Percentiles rank a stretch among this genome's conserved stretches.
Evolutionary conservation across 1,140 invertebrate species (phyloP).

Genomic region (Sweltsa coloradensis): DNA sequence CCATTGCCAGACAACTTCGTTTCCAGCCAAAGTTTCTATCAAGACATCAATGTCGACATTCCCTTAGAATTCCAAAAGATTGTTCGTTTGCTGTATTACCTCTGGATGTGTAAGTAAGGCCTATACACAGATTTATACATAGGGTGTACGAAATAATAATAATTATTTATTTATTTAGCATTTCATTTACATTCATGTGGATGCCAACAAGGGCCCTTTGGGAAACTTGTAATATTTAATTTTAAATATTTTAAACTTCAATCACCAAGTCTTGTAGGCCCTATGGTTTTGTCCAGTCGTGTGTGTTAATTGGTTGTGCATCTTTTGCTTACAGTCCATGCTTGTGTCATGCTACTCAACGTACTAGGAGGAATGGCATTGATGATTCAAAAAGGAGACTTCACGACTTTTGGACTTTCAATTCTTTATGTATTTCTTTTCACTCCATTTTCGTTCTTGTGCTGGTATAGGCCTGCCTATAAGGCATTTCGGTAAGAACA

Average conservation of each 20-base stretch:
- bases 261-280: no score
- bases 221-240: no score
- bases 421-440: constrained; percentile 85
- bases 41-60: constrained; percentile 99
- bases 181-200: no score
- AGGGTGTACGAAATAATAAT: no score
- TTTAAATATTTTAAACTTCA: no score
- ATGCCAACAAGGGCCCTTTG: no score
- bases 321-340: constrained; percentile 74
- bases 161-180: no score
- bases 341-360: constrained; percentile 72
- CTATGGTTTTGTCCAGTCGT: no score
- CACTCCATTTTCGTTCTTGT: constrained; percentile 93
- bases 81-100: constrained; percentile 86
- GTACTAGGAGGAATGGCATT: constrained; percentile 68
- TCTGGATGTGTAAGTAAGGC: constrained; percentile 98
- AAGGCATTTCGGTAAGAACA: constrained; percentile 75
- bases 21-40: constrained; percentile 96
- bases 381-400: constrained; percentile 44
- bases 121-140: no score
- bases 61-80: constrained; percentile 93
- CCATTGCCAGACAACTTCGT: constrained; percentile 85
- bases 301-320: no score
- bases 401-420: constrained; percentile 76
- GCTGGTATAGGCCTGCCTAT: constrained; percentile 86